phyloP scores from a whole-genome alignment of 2,113 vertebrate species.

The Malurus elegans region DNA sequence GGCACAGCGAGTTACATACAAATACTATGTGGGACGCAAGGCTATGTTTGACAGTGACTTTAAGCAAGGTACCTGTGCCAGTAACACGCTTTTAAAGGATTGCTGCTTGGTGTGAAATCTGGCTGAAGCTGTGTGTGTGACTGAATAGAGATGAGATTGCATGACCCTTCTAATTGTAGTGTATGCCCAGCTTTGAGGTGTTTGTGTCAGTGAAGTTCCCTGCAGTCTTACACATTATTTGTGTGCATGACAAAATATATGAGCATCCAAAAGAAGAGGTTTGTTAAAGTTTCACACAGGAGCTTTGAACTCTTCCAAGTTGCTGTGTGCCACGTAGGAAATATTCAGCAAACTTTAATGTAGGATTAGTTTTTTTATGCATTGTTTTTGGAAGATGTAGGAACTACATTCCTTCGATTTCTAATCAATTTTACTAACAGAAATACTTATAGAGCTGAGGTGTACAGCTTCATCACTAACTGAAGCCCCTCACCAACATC shows the following conservation, averaged over 20 bases:
- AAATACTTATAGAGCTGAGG: neutral
- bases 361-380: neutral
- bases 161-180: neutral
- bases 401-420: neutral
- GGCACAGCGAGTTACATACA: constrained; percentile 92
- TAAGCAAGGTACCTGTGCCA: constrained; percentile 81
- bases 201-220: neutral
- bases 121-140: neutral
- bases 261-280: neutral
- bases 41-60: constrained; percentile 99
- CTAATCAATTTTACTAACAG: neutral
- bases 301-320: neutral
- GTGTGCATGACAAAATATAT: neutral
- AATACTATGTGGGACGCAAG: constrained; percentile 95
- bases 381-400: neutral
- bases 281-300: neutral
- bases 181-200: neutral
- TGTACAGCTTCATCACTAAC: neutral
- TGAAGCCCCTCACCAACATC: neutral
- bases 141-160: neutral
- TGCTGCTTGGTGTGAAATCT: neutral
- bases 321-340: neutral
- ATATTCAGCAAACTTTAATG: neutral
- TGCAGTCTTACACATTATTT: neutral
- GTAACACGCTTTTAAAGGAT: neutral